Conservation (phyloP, 2,888 invertebrate genomes). For the Anarsia innoxiella region DNA sequence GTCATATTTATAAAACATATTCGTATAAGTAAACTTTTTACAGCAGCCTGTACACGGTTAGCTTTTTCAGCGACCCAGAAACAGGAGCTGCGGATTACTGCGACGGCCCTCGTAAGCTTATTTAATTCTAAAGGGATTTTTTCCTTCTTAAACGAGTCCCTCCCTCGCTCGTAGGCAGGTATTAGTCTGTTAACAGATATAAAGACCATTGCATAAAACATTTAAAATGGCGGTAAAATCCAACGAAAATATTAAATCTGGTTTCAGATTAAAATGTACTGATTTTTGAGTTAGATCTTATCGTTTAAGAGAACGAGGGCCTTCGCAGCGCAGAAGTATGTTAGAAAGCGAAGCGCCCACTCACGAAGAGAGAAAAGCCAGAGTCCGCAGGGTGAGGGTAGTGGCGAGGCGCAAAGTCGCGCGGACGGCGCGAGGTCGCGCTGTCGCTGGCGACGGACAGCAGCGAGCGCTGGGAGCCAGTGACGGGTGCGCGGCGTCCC, state of each 20-base stretch:
- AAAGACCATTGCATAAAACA: slow-evolving; percentile 4
- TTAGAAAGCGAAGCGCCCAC: slow-evolving; percentile 74
- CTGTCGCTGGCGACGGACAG: slow-evolving; percentile 71
- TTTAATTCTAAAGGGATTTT: slow-evolving; percentile 32
- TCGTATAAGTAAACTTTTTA: slow-evolving; percentile 1
- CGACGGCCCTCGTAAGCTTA: slow-evolving; percentile 55
- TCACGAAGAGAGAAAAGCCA: slow-evolving; percentile 72
- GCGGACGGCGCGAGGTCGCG: slow-evolving; percentile 61
- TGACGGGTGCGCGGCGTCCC: slow-evolving; percentile 36
- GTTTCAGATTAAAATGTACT: too few species aligned
- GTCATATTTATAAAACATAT: not conserved
- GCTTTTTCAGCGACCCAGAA: slow-evolving; percentile 60
- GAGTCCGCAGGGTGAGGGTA: slow-evolving; percentile 58
- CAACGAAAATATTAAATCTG: too few species aligned
- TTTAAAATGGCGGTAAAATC: too few species aligned
- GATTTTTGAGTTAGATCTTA: too few species aligned
- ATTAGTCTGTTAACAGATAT: slow-evolving; percentile 10
- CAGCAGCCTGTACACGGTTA: slow-evolving; percentile 68
- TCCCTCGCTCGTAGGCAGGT: slow-evolving; percentile 19
- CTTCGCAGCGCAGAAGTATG: slow-evolving; percentile 42
- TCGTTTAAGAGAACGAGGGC: slow-evolving; percentile 28
- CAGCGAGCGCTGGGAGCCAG: slow-evolving; percentile 67
- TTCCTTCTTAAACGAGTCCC: slow-evolving; percentile 30
- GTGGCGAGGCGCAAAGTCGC: slow-evolving; percentile 53
- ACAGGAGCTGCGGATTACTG: slow-evolving; percentile 63